A percentile compares a stretch with the other conserved stretches of the same genome.
phyloP scores from a whole-genome alignment of 1,140 invertebrate species.

The Limonius californicus region DNA sequence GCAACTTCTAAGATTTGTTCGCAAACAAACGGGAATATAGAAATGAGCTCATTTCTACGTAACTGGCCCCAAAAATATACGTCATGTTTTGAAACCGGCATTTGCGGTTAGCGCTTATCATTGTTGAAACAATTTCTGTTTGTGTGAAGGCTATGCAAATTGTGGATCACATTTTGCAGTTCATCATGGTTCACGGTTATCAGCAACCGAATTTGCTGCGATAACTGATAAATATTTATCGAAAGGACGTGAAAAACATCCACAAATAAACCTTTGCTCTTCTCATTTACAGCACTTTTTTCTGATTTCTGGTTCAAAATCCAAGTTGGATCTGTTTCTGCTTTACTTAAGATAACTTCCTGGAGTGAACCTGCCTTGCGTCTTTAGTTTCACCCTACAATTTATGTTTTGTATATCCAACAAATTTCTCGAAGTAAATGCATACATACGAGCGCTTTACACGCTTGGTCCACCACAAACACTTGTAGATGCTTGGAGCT shows the following conservation, averaged over 20 bases:
- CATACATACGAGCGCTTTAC: background rate
- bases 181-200: background rate
- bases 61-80: no score
- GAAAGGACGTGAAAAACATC: background rate
- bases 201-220: background rate
- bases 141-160: no score
- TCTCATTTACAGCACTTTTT: background rate
- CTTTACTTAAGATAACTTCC: background rate
- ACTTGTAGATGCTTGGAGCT: conserved; percentile 13
- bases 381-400: conserved; percentile 5
- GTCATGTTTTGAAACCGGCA: no score
- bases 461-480: conserved; percentile 5
- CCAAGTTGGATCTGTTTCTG: background rate
- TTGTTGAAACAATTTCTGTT: no score
- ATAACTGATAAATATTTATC: background rate
- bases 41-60: no score
- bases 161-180: no score
- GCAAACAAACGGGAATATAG: no score
- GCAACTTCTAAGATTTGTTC: no score
- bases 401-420: conserved; percentile 3
- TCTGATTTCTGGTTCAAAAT: background rate
- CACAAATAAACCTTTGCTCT: conserved; percentile 1
- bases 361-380: background rate
- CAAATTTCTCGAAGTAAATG: background rate
- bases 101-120: no score